phyloP scores from a whole-genome alignment of 2,888 invertebrate genomes.

The Pedicia rivosa region DNA sequence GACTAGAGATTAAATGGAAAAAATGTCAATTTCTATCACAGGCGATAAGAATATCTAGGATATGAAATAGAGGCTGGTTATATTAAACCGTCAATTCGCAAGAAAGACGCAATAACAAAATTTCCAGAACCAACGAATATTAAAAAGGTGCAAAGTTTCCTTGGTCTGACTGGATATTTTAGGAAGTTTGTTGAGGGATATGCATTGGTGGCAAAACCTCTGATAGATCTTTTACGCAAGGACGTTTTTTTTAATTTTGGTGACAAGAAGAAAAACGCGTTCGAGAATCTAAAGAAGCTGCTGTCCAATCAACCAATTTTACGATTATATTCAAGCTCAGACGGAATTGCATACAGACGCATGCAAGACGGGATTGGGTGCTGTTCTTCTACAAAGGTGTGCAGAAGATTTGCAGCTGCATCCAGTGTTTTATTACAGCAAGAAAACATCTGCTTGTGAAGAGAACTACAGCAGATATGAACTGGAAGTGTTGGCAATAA shows the following conservation, averaged over 20 bases:
- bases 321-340: neutral
- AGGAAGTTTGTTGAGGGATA: constrained; percentile 16
- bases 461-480: constrained; percentile 4
- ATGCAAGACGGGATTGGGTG: constrained; percentile 9
- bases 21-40: constrained; percentile 16
- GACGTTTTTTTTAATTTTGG: constrained; percentile 12
- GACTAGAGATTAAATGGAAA: constrained; percentile 11
- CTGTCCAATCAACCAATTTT: neutral
- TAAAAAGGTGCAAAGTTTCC: constrained; percentile 17
- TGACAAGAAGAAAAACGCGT: constrained; percentile 11
- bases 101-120: constrained; percentile 14
- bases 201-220: constrained; percentile 13
- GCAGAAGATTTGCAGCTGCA: constrained; percentile 1
- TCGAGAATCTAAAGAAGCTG: constrained; percentile 11
- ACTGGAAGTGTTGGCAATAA: constrained; percentile 4
- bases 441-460: neutral
- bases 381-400: constrained; percentile 3
- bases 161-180: constrained; percentile 18
- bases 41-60: constrained; percentile 15
- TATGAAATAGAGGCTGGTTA: constrained; percentile 13
- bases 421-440: constrained; percentile 6
- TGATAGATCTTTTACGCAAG: constrained; percentile 14
- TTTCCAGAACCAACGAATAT: constrained; percentile 15
- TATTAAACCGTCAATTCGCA: constrained; percentile 14
- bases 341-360: constrained; percentile 9